Evolutionary conservation across 1,140 invertebrate genomes (phyloP).

Genomic region (Panulirus ornatus): DNA sequence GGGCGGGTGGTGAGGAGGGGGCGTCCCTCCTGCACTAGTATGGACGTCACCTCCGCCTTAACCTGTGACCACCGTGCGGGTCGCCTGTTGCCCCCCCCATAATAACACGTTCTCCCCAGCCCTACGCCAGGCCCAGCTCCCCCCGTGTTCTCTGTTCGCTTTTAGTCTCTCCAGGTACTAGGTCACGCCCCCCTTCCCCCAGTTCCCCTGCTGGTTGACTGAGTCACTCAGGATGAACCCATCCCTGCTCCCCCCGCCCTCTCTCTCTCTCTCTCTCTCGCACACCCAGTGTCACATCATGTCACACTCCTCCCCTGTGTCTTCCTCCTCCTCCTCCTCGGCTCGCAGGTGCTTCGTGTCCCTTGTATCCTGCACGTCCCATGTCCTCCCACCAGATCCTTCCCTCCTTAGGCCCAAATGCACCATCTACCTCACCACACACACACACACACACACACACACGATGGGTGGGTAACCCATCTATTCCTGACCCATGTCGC

Average conservation of each 20-base stretch:
- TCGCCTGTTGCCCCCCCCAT: too few relatives aligned
- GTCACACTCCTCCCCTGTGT: not conserved
- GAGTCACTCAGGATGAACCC: too few relatives aligned
- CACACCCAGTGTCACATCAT: not conserved
- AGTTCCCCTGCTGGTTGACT: not conserved
- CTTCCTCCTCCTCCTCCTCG: not conserved
- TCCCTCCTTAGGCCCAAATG: not conserved
- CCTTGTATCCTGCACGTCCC: not conserved
- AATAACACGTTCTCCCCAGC: not conserved
- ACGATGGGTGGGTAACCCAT: not conserved
- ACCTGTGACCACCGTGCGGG: too few relatives aligned
- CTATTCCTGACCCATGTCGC: not conserved
- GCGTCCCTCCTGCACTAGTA: too few relatives aligned
- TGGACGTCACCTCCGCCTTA: too few relatives aligned
- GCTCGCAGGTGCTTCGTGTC: not conserved
- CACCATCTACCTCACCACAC: not conserved
- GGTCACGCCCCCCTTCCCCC: not conserved
- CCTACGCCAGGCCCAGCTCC: slow-evolving; percentile 16
- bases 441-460: not conserved
- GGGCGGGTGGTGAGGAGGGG: too few relatives aligned
- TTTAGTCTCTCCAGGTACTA: not conserved
- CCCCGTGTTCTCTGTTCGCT: slow-evolving; percentile 56
- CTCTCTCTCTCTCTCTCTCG: not conserved
- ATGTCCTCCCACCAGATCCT: not conserved
- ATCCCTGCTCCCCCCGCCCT: not conserved